Evolutionary conservation across 1,140 invertebrate species (phyloP).

Genomic region (Drosophila lini): DNA sequence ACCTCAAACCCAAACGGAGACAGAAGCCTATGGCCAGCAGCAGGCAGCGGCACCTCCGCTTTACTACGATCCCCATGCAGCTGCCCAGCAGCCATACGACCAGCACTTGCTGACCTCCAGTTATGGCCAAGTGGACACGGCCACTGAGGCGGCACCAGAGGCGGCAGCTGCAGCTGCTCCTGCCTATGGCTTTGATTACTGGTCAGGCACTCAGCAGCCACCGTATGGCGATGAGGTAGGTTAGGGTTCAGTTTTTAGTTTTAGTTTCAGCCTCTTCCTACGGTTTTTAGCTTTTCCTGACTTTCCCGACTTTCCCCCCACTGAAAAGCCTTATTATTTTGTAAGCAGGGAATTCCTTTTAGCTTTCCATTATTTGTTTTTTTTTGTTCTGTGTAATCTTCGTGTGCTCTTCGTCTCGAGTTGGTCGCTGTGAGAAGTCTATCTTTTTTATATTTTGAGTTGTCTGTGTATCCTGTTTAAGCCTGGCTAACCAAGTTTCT

Average conservation of each 20-base stretch:
- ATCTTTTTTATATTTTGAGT: conserved; percentile 15
- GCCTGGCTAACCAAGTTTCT: conserved; percentile 53
- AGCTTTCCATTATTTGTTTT: not conserved
- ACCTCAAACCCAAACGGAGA: conserved; percentile 14
- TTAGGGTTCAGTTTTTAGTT: not conserved
- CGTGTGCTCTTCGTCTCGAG: not conserved
- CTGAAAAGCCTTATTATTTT: conserved; percentile 2
- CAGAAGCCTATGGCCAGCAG: conserved; percentile 42
- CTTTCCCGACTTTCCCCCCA: not conserved
- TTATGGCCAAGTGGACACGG: conserved; percentile 28
- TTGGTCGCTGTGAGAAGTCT: conserved; percentile 1
- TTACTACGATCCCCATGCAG: conserved; percentile 68
- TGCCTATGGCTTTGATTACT: conserved; percentile 61
- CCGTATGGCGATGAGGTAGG: conserved; percentile 73
- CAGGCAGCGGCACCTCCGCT: conserved; percentile 27
- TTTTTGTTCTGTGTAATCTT: not conserved
- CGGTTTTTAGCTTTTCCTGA: not conserved
- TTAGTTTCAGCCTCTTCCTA: not conserved
- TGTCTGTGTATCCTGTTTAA: conserved; percentile 10
- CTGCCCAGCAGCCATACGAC: conserved; percentile 47
- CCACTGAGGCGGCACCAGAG: conserved; percentile 6
- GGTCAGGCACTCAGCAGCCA: conserved; percentile 57
- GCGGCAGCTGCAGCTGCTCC: conserved; percentile 8
- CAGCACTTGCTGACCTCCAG: conserved; percentile 6
- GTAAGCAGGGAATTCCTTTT: not conserved